Evolutionary conservation across 2,888 invertebrate species (phyloP), one percentile per base, ranked within the genome.

Genomic region (Ophion ellenae): DNA sequence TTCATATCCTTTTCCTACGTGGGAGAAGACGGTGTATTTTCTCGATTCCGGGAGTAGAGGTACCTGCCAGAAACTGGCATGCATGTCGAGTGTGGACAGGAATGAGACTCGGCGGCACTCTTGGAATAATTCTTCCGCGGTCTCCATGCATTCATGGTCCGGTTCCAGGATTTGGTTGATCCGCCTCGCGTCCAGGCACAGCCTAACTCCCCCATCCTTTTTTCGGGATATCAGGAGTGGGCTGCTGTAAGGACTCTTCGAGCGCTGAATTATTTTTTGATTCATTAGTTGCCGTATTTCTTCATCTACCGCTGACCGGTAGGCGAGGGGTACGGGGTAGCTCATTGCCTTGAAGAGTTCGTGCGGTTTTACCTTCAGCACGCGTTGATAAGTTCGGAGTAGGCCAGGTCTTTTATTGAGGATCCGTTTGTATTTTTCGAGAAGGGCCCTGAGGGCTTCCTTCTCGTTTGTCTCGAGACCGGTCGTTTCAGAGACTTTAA

Each of bases 211-310:
- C 6, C 67, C 67, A n/a, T 67, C 67, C 40, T 67, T 67, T 45
- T 67, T 67, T 5, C 6, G 14, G 36, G 67, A 17, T 6, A 67
- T 45, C 6, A 67, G 67, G 7, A 67, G 67, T 2, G 67, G 67
- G 45, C 45, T 67, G 7, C 9, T 40, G 40, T 67, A 67, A 0
- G n/a, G 36, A 17, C 67, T 90, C 67, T 88, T 88, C 0, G 90
- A 91, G 14, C 88, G 89, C 79, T 90, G 85, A 20, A 92, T 92
- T 2, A 93, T 91, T 2, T 88, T 83, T 70, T 91, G 90, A 2
- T 89, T 63, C 17, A 92, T 64, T 73, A 94, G 87, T 88, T 91
- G 89, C 0, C 87, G 36, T 0, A 93, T 67, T 2, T 78, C 77
- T 2, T 10, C 9, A 5, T 78, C 67, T 0, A 78, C 77, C 7